Evolutionary conservation across 2,888 invertebrate species (phyloP).

Genomic region (Protodeltote pygarga): DNA sequence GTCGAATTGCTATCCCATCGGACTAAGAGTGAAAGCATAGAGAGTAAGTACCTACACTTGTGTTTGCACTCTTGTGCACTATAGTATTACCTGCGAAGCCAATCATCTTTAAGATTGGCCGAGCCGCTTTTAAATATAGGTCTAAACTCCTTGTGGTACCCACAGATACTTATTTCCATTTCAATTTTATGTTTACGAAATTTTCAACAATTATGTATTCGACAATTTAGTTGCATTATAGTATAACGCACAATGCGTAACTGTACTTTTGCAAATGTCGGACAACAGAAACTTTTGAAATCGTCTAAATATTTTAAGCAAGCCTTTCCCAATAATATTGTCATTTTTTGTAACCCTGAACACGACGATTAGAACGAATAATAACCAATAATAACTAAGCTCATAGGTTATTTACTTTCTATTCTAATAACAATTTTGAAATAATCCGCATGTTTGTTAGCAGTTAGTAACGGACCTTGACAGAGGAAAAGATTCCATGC

Average conservation of each 20-base stretch:
- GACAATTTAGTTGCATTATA: slow-evolving; percentile 26
- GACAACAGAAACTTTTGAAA: slow-evolving; percentile 55
- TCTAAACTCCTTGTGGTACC: too few species aligned
- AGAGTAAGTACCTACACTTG: too few species aligned
- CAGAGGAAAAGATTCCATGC: slow-evolving; percentile 1
- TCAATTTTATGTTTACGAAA: slow-evolving; percentile 23
- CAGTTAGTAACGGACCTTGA: neutral
- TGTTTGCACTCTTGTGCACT: too few species aligned
- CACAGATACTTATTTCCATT: slow-evolving; percentile 6
- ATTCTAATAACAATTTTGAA: slow-evolving; percentile 41
- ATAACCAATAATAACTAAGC: slow-evolving; percentile 32
- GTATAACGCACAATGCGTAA: slow-evolving; percentile 53
- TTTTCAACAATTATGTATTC: slow-evolving; percentile 19
- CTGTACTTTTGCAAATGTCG: slow-evolving; percentile 41
- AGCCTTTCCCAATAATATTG: slow-evolving; percentile 60
- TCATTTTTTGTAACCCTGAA: slow-evolving; percentile 62
- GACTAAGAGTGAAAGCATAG: too few species aligned
- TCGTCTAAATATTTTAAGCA: slow-evolving; percentile 51
- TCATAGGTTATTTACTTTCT: too few species aligned
- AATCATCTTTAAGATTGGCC: too few species aligned
- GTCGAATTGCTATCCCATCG: too few species aligned
- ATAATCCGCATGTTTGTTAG: slow-evolving; percentile 1
- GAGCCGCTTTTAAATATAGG: too few species aligned
- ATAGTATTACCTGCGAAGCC: too few species aligned
- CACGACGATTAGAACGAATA: slow-evolving; percentile 34